Base-by-base conservation (phyloP, 2,113 vertebrate genomes). In the Furnarius figulus region DNA sequence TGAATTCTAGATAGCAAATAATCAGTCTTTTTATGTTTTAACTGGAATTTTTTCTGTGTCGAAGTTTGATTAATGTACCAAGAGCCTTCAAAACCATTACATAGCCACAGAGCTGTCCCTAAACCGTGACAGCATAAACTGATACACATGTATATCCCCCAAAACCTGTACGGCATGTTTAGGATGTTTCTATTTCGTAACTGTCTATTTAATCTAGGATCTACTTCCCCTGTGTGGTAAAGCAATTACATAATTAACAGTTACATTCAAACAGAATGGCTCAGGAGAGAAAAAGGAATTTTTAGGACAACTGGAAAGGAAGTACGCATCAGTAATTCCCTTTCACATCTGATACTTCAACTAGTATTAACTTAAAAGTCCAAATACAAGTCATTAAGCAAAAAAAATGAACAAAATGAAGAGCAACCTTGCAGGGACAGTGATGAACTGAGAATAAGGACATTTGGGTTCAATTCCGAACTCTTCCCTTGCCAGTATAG, bases 281-380 rank as follows among this genome's bases (percentile, higher is more conserved):
- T 93, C 12, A 5, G 68, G 53, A 97, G 77, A 66, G 35, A 87
- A 65, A 47, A 80, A 77, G 67, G 15, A 58, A 53, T 84, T 86
- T 92, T 85, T 62, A 91, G 90, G 72, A 85, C 89, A 85, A 94
- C 72, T 76, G 42, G 42, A 85, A 85, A 91, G 94, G 89, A 97
- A 93, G 85, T 94, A 81, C 0, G 53, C 88, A 75, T 87, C 89
- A 91, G 19, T 77, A 94, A 92, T 62, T 90, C 53, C 76, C 62
- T 72, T 96, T 94, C 95, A 89, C 71, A 94, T 85, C 82, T 95
- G 89, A 88, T 92, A 87, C 77, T 95, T 97, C 92, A 96, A 47
- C 61, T 84, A 91, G 44, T 87, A 96, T 92, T 85, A 94, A 85
- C 68, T 77, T 95, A 87, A 80, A 92, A 95, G 65, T 90, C 87